A percentile compares a stretch with the other conserved stretches of the same genome.
Conservation (phyloP, 2,113 vertebrate genomes). For the Malaclemys terrapin region DNA sequence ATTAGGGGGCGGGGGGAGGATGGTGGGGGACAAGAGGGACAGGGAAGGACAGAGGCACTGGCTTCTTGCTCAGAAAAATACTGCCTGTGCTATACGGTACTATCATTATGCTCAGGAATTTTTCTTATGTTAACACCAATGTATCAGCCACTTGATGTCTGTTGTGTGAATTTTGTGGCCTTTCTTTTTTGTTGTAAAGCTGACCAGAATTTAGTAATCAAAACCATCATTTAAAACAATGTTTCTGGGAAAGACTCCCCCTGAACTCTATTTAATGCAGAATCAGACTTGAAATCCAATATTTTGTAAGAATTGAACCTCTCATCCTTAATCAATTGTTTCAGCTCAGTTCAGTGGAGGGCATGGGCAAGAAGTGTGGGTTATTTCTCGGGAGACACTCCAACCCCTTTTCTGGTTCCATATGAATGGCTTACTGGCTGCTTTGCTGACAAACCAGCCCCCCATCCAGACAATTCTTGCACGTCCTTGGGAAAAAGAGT, state of each 20-base stretch:
- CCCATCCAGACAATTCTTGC: background rate
- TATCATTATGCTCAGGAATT: fast-evolving
- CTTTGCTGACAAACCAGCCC: background rate
- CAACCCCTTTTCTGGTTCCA: background rate
- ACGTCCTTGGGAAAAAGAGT: slow-evolving; percentile 5
- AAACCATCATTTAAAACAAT: fast-evolving
- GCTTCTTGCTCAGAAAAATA: fast-evolving
- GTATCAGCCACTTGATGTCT: fast-evolving
- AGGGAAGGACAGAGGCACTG: background rate
- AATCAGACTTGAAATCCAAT: background rate
- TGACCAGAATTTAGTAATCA: background rate
- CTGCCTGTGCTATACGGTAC: background rate
- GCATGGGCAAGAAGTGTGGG: background rate
- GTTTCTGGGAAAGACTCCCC: background rate
- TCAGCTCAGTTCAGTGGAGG: fast-evolving
- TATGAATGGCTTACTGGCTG: fast-evolving
- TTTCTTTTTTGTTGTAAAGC: background rate
- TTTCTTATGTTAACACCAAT: fast-evolving
- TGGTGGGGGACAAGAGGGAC: no score
- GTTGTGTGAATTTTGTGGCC: fast-evolving
- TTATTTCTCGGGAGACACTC: background rate
- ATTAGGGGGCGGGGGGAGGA: background rate
- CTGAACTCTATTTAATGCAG: fast-evolving
- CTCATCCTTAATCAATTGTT: fast-evolving
- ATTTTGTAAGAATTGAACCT: background rate